Evolutionary conservation across 2,797 vertebrate genomes (phyloP).

Genomic region (Streptopelia turtur): DNA sequence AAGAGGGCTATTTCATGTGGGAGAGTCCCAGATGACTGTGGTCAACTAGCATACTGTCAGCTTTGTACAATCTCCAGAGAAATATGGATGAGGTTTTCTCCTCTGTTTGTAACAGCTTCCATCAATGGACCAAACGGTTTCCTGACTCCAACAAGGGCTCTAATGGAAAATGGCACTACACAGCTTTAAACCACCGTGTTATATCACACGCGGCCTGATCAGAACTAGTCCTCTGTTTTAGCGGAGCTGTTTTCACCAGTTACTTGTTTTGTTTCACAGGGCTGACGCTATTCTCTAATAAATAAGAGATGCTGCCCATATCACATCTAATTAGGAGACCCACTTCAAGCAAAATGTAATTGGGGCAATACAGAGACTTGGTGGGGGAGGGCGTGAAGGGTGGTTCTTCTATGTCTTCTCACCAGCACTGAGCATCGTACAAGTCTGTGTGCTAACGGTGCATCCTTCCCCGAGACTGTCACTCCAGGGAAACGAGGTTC

Average conservation of each 20-base stretch:
- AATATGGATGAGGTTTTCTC: conserved; percentile 52
- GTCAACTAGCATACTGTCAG: conserved; percentile 38
- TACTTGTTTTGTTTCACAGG: not conserved
- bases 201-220: not conserved
- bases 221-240: not conserved
- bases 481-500: not conserved
- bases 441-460: not conserved
- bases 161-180: conserved; percentile 45
- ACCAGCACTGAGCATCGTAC: not conserved
- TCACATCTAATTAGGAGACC: not conserved
- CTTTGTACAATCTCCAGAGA: conserved; percentile 50
- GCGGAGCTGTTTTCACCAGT: not conserved
- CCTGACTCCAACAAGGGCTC: not conserved
- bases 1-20: conserved; percentile 42
- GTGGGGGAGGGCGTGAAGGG: rapidly evolving
- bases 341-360: not conserved
- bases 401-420: not conserved
- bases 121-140: conserved; percentile 52
- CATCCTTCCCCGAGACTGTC: not conserved
- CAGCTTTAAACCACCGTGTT: not conserved
- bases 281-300: not conserved
- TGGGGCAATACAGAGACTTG: not conserved
- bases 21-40: conserved; percentile 50
- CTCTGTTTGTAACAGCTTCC: conserved; percentile 17
- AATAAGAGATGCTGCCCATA: not conserved